Evolutionary conservation across 2,113 vertebrate genomes (phyloP).

Genomic region (Hypanus sabinus): DNA sequence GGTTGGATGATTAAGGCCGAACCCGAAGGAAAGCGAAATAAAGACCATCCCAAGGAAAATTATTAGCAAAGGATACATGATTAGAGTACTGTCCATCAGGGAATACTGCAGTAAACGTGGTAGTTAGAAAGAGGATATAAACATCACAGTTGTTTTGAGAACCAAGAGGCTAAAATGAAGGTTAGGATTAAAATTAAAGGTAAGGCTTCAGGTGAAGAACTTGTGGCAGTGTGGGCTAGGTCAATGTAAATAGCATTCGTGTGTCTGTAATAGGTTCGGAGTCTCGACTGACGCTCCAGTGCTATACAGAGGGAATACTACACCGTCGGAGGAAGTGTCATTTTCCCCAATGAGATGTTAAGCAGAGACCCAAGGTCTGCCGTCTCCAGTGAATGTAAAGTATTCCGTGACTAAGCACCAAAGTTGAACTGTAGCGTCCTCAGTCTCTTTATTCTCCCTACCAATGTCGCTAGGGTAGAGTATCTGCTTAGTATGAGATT

Average conservation of each 20-base stretch:
- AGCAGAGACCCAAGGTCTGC: no score
- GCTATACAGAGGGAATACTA: no score
- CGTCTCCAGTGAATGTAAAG: no score
- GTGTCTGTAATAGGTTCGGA: not conserved
- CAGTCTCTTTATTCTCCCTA: not conserved
- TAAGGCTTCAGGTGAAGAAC: not conserved
- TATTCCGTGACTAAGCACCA: no score
- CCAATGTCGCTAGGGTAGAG: not conserved
- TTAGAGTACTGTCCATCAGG: not conserved
- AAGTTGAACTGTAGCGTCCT: not conserved
- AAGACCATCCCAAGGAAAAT: no score
- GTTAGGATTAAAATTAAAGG: not conserved
- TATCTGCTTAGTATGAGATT: not conserved
- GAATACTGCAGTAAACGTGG: not conserved
- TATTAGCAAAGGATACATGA: not conserved
- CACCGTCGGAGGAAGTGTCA: no score
- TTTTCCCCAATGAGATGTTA: no score
- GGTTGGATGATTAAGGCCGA: no score
- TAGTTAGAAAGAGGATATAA: not conserved
- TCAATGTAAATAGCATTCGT: no score
- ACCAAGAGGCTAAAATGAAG: slow-evolving; percentile 1
- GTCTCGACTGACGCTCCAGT: no score
- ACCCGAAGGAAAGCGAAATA: not conserved
- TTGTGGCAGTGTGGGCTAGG: no score
- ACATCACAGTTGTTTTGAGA: not conserved